A percentile compares a stretch with the other conserved stretches of the same genome.
phyloP scores from a whole-genome alignment of 2,888 invertebrate genomes.

The Ectemnius lituratus region DNA sequence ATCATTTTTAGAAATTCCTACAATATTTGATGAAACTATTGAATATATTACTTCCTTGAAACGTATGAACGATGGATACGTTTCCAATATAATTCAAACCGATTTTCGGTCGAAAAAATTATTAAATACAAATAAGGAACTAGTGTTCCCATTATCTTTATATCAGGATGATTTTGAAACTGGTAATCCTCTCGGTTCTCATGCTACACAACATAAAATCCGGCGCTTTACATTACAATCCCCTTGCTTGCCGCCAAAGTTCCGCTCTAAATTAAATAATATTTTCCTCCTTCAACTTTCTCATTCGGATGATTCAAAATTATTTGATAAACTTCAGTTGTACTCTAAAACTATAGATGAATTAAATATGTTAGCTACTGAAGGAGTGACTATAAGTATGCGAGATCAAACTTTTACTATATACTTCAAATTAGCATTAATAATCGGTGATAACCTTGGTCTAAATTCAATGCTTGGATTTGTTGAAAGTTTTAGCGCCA shows the following conservation, averaged over 20 bases:
- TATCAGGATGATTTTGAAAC: conserved; percentile 8
- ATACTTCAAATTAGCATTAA: no score
- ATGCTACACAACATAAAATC: conserved; percentile 8
- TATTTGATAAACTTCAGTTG: conserved; percentile 3
- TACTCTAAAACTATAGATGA: conserved; percentile 9
- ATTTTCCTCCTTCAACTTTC: conserved; percentile 7
- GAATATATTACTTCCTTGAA: background rate
- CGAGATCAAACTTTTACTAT: no score
- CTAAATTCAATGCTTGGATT: conserved; percentile 16
- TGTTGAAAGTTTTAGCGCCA: conserved; percentile 10
- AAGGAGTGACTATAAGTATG: no score
- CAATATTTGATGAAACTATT: background rate
- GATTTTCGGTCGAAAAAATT: background rate
- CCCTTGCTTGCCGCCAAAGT: conserved; percentile 12
- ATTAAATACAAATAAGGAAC: background rate
- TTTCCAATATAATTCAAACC: background rate
- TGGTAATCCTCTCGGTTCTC: background rate
- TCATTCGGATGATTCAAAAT: conserved; percentile 7
- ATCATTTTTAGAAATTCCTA: background rate
- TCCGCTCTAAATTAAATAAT: background rate
- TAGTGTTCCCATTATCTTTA: conserved; percentile 7
- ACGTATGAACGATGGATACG: background rate
- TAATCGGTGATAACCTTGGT: conserved; percentile 2
- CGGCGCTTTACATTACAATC: background rate
- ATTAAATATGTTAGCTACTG: background rate